A percentile compares a stretch with the other conserved stretches of the same genome.
These are phyloP conservation scores for Oceanodroma leucorhoa DNA, from an alignment of 2,797 vertebrate genomes.

Conservation along the genomic window DNA sequence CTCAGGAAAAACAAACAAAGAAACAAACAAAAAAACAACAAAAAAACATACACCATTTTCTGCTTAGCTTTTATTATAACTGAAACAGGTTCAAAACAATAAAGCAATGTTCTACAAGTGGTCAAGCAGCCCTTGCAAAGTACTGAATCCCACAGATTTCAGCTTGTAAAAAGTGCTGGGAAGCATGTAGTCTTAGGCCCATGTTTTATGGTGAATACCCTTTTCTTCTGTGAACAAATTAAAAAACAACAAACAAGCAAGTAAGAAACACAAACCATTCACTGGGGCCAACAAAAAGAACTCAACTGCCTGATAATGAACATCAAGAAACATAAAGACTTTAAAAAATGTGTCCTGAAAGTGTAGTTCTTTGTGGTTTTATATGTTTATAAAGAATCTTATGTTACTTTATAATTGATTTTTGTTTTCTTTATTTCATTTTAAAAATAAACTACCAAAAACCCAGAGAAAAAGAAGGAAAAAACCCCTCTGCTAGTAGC, in stretches of 20 bases:
- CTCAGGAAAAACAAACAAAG: not conserved
- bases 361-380: not conserved
- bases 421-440: not conserved
- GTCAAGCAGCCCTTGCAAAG: not conserved
- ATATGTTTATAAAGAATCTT: not conserved
- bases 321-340: not conserved
- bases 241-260: slow-evolving; percentile 14
- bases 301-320: slow-evolving; percentile 57
- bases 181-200: slow-evolving; percentile 34
- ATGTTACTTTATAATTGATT: not conserved
- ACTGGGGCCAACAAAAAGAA: slow-evolving; percentile 54
- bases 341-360: not conserved
- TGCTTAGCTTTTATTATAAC: not conserved
- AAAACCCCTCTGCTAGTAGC: not conserved
- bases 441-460: not conserved
- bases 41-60: not conserved
- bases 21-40: not conserved
- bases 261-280: slow-evolving; percentile 39
- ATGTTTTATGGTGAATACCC: slow-evolving; percentile 61
- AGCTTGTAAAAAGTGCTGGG: not conserved
- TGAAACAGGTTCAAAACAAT: not conserved
- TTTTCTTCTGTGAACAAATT: slow-evolving; percentile 71
- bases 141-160: not conserved
- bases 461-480: not conserved
- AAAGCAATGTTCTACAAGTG: not conserved